Percentiles rank a stretch among this genome's conserved stretches.
phyloP scores from a whole-genome alignment of 2,888 invertebrate genomes.

The Sminthurides aquaticus region DNA sequence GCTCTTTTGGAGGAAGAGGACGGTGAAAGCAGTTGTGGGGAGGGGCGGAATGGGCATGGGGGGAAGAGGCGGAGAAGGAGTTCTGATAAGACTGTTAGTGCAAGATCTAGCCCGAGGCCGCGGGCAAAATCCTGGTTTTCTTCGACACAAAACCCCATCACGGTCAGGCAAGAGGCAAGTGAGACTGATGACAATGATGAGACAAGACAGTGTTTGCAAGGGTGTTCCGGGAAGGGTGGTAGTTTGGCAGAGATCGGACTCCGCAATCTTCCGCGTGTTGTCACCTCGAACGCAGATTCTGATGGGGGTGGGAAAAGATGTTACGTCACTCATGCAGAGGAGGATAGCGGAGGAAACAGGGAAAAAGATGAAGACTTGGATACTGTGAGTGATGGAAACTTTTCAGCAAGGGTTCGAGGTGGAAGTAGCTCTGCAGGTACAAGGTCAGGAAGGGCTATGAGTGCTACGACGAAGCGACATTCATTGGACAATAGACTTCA shows the following conservation, averaged over 20 bases:
- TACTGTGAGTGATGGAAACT: not conserved
- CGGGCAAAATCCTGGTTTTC: conserved; percentile 22
- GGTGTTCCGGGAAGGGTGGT: not conserved
- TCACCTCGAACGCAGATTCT: conserved; percentile 18
- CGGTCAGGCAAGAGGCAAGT: not conserved
- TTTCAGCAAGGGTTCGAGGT: not conserved
- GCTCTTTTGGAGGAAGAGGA: conserved; percentile 4
- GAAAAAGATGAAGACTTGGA: not conserved
- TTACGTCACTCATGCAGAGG: not conserved
- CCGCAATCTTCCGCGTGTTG: not conserved
- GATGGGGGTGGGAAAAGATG: conserved; percentile 11
- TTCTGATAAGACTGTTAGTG: not conserved
- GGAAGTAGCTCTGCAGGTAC: not conserved
- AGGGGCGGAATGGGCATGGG: not conserved
- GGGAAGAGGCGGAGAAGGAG: not conserved
- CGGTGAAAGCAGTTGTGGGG: not conserved
- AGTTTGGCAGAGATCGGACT: not conserved
- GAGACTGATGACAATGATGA: not conserved
- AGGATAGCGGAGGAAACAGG: not conserved
- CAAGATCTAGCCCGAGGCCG: not conserved
- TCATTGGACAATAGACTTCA: conserved; percentile 12
- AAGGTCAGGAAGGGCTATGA: not conserved
- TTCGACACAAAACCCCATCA: not conserved
- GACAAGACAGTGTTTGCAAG: not conserved
- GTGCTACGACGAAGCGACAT: not conserved